These are phyloP conservation scores for Heterodera filipjevi DNA, from an alignment of 2,888 invertebrate genomes.

Conservation along the genomic window DNA sequence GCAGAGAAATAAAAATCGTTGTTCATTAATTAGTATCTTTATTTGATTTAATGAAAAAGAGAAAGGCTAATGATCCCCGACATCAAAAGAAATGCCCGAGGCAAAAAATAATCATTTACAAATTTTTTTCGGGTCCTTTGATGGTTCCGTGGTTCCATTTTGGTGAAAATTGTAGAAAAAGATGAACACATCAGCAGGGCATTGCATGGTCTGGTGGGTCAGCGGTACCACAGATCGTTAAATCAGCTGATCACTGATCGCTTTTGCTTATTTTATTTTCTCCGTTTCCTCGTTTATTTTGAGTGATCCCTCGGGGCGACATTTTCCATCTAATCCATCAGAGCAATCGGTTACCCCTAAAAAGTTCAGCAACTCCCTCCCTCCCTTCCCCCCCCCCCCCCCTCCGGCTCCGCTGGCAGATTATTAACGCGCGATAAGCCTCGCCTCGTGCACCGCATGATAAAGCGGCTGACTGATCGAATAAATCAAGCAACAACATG, in stretches of 20 bases:
- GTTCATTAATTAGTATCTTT: too few relatives aligned
- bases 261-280: too few relatives aligned
- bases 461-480: not conserved
- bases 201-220: too few relatives aligned
- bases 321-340: not conserved
- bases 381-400: not conserved
- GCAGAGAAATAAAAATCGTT: too few relatives aligned
- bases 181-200: too few relatives aligned
- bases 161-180: not conserved
- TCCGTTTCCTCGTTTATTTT: too few relatives aligned
- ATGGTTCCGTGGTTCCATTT: not conserved
- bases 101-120: not conserved
- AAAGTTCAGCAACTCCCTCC: not conserved
- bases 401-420: not conserved
- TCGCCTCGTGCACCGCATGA: not conserved
- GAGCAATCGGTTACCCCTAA: not conserved
- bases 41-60: too few relatives aligned
- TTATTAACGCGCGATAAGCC: slow-evolving; percentile 10
- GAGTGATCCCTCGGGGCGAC: not conserved
- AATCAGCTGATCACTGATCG: too few relatives aligned
- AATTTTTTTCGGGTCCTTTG: not conserved
- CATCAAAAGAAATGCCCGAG: not conserved
- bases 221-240: too few relatives aligned
- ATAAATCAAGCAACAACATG: not conserved
- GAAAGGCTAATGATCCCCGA: not conserved